A percentile compares a stretch with the other conserved stretches of the same genome.
Conservation (phyloP, 1,140 invertebrate genomes). For the Idris sp. region DNA sequence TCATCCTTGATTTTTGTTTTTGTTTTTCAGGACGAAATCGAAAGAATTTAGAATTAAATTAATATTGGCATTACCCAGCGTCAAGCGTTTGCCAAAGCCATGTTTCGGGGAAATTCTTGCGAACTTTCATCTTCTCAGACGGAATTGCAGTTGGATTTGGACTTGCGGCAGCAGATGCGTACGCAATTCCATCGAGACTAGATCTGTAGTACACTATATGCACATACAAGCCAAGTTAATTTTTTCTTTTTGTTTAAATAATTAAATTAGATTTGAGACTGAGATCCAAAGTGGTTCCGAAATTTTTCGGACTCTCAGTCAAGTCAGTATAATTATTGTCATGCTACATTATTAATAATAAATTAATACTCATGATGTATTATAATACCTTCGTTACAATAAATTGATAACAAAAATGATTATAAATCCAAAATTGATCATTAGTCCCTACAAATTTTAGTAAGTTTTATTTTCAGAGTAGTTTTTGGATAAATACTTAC, state of each 20-base stretch:
- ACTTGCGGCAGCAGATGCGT: slow-evolving; percentile 67
- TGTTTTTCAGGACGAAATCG: slow-evolving; percentile 1
- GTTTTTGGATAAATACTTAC: slow-evolving; percentile 79
- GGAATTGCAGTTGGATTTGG: slow-evolving; percentile 66
- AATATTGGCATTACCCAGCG: slow-evolving; percentile 78
- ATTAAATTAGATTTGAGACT: slow-evolving; percentile 53
- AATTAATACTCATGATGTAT: too few species aligned
- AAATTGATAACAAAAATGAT: slow-evolving; percentile 17
- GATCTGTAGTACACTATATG: slow-evolving; percentile 80
- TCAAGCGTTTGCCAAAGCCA: slow-evolving; percentile 82
- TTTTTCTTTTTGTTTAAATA: too few species aligned
- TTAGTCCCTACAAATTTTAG: slow-evolving; percentile 46
- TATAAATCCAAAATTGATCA: slow-evolving; percentile 11
- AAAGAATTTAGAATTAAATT: slow-evolving; percentile 30
- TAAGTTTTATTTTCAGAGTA: slow-evolving; percentile 17
- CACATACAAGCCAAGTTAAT: slow-evolving; percentile 70
- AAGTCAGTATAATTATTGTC: slow-evolving; percentile 35
- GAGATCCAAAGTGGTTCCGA: too few species aligned
- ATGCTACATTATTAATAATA: slow-evolving; percentile 50
- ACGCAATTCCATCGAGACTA: slow-evolving; percentile 71
- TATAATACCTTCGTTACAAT: slow-evolving; percentile 23
- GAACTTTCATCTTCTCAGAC: slow-evolving; percentile 76
- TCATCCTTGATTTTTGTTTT: slow-evolving; percentile 6
- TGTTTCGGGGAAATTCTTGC: slow-evolving; percentile 83
- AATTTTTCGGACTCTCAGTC: too few species aligned